Conservation (phyloP, 2,113 vertebrate species). For the Leiothrix lutea region DNA sequence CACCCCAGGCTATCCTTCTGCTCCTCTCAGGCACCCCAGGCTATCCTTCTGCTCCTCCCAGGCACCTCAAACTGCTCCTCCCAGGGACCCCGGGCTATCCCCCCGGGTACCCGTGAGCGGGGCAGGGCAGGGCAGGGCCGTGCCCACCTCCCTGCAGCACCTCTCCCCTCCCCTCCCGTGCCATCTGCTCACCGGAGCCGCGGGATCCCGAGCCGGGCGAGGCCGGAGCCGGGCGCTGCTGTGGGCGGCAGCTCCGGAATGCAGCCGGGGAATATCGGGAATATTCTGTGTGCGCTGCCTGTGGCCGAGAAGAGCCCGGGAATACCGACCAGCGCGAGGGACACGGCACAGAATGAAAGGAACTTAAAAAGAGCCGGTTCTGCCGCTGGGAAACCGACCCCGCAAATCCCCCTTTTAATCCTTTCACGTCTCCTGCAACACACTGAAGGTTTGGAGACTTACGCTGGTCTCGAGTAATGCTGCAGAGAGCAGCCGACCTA, state of each 20-base stretch:
- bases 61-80: no score
- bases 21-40: no score
- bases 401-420: conserved; percentile 18
- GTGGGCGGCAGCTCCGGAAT: conserved; percentile 8
- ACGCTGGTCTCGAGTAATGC: background rate
- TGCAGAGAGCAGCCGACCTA: conserved; percentile 26
- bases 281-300: background rate
- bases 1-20: no score
- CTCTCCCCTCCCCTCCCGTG: background rate
- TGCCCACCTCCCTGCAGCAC: background rate
- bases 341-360: background rate
- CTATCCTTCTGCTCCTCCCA: background rate
- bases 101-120: background rate
- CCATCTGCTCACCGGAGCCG: background rate
- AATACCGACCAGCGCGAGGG: background rate
- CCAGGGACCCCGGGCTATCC: no score
- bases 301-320: conserved; percentile 2
- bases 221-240: background rate
- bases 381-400: background rate
- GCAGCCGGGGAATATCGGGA: background rate
- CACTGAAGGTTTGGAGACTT: background rate
- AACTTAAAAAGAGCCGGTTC: conserved; percentile 21
- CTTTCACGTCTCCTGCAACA: background rate
- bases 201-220: background rate
- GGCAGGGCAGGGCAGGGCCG: background rate